A percentile compares a stretch with the other conserved stretches of the same genome.
phyloP scores from a whole-genome alignment of 2,888 invertebrate genomes.

The Parnassius apollo region DNA sequence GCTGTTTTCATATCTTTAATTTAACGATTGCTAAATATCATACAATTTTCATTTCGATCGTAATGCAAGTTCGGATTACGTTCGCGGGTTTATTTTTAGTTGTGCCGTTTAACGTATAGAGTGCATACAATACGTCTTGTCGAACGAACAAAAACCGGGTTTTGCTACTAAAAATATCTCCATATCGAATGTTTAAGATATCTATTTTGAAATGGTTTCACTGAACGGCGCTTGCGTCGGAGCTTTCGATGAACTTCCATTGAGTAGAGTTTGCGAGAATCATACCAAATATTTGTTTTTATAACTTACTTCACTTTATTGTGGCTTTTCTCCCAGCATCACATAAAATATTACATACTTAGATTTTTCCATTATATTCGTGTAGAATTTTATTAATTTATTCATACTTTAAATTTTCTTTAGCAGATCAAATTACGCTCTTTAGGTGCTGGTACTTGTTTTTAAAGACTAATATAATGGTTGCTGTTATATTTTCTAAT shows the following conservation, averaged over 20 bases:
- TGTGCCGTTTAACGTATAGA: constrained; percentile 55
- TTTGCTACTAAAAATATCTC: constrained; percentile 75
- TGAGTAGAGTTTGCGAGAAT: constrained; percentile 5
- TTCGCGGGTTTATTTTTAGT: constrained; percentile 61
- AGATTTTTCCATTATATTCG: too few species aligned
- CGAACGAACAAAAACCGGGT: constrained; percentile 72
- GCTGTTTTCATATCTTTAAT: constrained; percentile 30
- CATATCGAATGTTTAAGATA: constrained; percentile 79
- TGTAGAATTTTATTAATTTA: too few species aligned
- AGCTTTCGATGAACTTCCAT: constrained; percentile 28
- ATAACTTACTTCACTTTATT: too few species aligned
- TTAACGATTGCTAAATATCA: constrained; percentile 25
- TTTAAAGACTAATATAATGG: too few species aligned
- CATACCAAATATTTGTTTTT: background rate
- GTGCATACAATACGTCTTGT: constrained; percentile 73
- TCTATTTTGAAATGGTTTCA: constrained; percentile 71
- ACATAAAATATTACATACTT: too few species aligned
- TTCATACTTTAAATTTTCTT: too few species aligned
- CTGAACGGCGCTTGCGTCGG: constrained; percentile 45
- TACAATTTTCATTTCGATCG: constrained; percentile 9
- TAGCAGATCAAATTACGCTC: too few species aligned
- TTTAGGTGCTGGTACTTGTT: too few species aligned
- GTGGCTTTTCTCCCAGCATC: too few species aligned
- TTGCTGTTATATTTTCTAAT: too few species aligned
- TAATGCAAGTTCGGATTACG: constrained; percentile 43